Evolutionary conservation across 1,140 invertebrate species (phyloP), one percentile per base, ranked within the genome.

Genomic region (Microplitis mediator): DNA sequence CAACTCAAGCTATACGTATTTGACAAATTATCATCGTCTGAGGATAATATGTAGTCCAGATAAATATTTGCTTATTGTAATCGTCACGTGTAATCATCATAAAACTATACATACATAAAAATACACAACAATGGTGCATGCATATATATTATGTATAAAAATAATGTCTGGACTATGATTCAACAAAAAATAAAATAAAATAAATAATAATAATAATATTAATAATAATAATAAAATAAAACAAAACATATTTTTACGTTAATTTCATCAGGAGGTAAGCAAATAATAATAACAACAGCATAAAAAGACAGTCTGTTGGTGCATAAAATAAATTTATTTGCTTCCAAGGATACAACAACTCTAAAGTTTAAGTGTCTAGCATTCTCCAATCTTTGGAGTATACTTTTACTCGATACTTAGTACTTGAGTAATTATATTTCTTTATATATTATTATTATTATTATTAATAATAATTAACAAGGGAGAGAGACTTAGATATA

Each of bases 1-100:
- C 82, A 82, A 78, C 74, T 83, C 31, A 85, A 85, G 76, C 77
- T 83, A 68, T 85, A 85, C 61, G 82, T 85, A 75, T 85, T 85
- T 62, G 82, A 85, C 63, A 85, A 85, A 65, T 74, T 85, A 64
- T 83, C 82, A 3, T 82, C 82, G 4, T 80, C 82, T 0, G 83
- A 84, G 68, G 83, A 85, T 70, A 84, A 85, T 77, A 75, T 84
- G 70, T 85, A 85, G 77, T 77, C 69, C 56, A 65, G 62, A 11
- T 16, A 62, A 64, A 61, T n/a, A 14, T 56, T 32, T 39, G 35
- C 11, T 35, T 39, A 14, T 35, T 54, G 13, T 14, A 54, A 14
- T 54, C n/a, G 16, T 16, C 16, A 54, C 52, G 52, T 54, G n/a
- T 31, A 16, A 56, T 56, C 23, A 6, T 56, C 23, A 56, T 56